Evolutionary conservation across 2,888 invertebrate species (phyloP).

Genomic region (Xanthorhoe designata): DNA sequence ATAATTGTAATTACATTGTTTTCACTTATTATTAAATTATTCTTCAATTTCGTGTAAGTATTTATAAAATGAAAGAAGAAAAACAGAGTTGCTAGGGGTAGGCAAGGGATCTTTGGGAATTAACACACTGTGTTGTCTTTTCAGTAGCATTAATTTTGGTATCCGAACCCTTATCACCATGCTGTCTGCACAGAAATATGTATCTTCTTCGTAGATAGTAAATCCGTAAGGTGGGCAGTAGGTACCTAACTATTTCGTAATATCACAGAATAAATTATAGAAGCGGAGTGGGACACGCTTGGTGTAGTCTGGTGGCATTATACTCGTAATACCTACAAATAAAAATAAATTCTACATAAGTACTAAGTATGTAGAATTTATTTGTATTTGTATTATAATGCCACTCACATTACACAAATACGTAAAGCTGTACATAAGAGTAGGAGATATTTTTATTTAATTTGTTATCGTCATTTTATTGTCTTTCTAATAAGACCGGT

Average conservation of each 20-base stretch:
- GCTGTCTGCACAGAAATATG: slow-evolving; percentile 23
- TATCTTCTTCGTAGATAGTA: slow-evolving; percentile 2
- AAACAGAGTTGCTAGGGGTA: slow-evolving; percentile 22
- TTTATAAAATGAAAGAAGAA: slow-evolving; percentile 6
- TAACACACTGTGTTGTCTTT: slow-evolving; percentile 31
- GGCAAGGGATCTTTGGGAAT: slow-evolving; percentile 25
- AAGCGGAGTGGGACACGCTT: too few relatives aligned
- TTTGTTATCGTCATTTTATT: too few relatives aligned
- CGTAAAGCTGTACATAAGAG: too few relatives aligned
- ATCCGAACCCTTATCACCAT: slow-evolving; percentile 35
- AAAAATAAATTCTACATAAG: too few relatives aligned
- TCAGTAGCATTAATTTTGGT: slow-evolving; percentile 36
- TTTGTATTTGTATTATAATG: background rate
- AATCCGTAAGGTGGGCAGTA: background rate
- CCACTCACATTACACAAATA: too few relatives aligned
- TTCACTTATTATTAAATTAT: slow-evolving; percentile 3
- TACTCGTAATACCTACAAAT: too few relatives aligned
- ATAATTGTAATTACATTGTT: background rate
- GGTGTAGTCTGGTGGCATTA: too few relatives aligned
- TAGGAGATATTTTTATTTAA: too few relatives aligned
- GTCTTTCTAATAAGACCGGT: too few relatives aligned
- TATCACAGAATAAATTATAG: too few relatives aligned
- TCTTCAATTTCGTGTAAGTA: slow-evolving; percentile 12
- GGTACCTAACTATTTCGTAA: too few relatives aligned
- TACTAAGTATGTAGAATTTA: background rate